Conservation (phyloP, 2,888 invertebrate genomes). For the Ptilodon capucinus region DNA sequence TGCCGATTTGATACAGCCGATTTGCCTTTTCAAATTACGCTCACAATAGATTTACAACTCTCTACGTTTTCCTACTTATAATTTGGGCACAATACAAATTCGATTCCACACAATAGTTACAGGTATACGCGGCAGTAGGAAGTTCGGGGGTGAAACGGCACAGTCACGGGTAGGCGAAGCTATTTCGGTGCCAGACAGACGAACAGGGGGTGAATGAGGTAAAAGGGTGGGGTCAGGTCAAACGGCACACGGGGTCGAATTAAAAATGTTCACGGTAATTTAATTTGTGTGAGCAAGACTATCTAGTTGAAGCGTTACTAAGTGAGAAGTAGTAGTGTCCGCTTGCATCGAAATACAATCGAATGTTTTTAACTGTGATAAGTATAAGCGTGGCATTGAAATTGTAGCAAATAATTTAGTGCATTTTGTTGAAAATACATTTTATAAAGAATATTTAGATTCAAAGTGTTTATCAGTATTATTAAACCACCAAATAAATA, state of each 20-base stretch:
- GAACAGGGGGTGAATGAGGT: neutral
- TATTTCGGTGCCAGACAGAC: neutral
- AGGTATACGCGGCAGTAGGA: neutral
- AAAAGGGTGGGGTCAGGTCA: neutral
- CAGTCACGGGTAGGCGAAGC: neutral
- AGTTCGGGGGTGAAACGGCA: neutral
- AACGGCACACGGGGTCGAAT: neutral
- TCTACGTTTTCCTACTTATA: neutral
- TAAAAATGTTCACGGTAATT: neutral
- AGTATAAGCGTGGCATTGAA: too few species aligned
- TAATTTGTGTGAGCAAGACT: neutral
- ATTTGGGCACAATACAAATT: neutral
- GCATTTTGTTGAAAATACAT: too few species aligned
- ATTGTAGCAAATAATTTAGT: too few species aligned
- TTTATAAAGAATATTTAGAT: too few species aligned
- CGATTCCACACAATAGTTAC: neutral
- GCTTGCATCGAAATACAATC: neutral
- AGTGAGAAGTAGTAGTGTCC: neutral
- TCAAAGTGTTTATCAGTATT: too few species aligned
- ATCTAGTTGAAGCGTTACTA: neutral
- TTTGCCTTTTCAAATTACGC: neutral
- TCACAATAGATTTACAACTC: neutral
- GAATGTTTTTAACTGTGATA: too few species aligned
- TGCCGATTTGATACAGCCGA: too few species aligned
- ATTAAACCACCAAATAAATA: too few species aligned